phyloP scores from a whole-genome alignment of 2,113 vertebrate genomes.

The Poeciliopsis occidentalis region DNA sequence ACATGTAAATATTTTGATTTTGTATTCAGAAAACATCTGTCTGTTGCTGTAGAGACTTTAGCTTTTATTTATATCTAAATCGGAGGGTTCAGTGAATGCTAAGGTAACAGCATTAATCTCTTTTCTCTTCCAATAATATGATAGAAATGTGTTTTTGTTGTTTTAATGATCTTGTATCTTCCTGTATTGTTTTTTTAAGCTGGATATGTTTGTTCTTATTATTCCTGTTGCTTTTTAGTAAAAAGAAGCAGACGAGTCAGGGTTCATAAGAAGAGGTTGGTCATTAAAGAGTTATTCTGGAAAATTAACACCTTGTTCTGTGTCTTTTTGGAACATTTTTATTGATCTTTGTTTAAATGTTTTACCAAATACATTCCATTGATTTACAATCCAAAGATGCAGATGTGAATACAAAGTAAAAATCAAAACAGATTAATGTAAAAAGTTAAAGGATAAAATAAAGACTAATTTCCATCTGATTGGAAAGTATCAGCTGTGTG shows the following conservation, averaged over 20 bases:
- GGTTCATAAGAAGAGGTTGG: not conserved
- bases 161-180: not conserved
- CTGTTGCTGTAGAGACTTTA: not conserved
- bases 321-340: not conserved
- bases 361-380: no score
- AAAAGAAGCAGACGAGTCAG: not conserved
- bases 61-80: not conserved
- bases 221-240: not conserved
- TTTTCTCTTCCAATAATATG: not conserved
- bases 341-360: no score
- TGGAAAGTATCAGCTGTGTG: not conserved
- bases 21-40: not conserved
- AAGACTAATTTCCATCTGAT: not conserved
- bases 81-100: no score
- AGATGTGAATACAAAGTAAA: no score
- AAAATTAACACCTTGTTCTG: not conserved
- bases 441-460: no score
- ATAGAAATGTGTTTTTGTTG: not conserved
- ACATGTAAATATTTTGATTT: not conserved
- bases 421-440: no score
- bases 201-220: not conserved
- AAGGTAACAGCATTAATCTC: not conserved
- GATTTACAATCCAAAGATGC: no score
- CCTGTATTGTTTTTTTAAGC: not conserved
- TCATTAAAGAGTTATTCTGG: not conserved